Evolutionary conservation across 1,140 invertebrate genomes (phyloP).

Genomic region (Pristionchus pacificus): DNA sequence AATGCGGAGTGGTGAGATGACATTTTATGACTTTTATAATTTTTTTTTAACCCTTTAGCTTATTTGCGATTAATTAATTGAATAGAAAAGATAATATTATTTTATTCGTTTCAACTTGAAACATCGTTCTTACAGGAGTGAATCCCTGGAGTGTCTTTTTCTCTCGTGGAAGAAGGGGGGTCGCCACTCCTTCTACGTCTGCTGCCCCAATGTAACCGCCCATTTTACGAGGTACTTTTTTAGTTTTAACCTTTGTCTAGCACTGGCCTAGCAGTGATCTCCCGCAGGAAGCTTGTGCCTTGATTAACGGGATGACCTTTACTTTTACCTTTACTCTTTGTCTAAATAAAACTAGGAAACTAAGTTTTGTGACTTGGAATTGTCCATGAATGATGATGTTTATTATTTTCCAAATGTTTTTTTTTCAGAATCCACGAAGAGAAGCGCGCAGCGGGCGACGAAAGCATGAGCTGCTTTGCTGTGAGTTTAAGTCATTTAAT

Average conservation of each 20-base stretch:
- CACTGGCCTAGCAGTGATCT: too few relatives aligned
- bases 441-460: not conserved
- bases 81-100: too few relatives aligned
- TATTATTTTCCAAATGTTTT: too few relatives aligned
- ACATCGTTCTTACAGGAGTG: not conserved
- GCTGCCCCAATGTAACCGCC: constrained; percentile 19
- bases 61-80: too few relatives aligned
- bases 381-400: too few relatives aligned
- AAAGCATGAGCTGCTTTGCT: not conserved
- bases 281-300: too few relatives aligned
- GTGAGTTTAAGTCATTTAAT: not conserved
- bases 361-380: too few relatives aligned
- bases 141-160: constrained; percentile 14
- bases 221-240: constrained; percentile 24
- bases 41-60: too few relatives aligned
- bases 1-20: constrained; percentile 21
- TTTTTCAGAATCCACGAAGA: not conserved
- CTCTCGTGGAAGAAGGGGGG: constrained; percentile 27
- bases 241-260: not conserved
- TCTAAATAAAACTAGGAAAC: not conserved
- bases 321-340: not conserved
- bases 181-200: constrained; percentile 21
- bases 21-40: too few relatives aligned
- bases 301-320: too few relatives aligned
- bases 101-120: not conserved